Base-by-base conservation (phyloP, 2,113 vertebrate genomes). In the Piaya cayana region DNA sequence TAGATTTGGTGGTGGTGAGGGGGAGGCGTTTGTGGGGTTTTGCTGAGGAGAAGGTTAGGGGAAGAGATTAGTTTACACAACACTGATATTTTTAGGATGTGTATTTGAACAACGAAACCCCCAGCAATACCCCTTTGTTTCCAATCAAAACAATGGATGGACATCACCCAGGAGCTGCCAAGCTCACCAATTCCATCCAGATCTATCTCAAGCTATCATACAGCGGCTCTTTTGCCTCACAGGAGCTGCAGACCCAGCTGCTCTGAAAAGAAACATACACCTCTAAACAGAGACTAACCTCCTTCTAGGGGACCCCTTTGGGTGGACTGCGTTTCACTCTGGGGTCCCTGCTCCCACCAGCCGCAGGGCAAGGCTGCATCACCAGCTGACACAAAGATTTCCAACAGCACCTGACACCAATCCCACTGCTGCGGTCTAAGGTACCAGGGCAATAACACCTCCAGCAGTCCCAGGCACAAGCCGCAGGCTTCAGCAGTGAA, bases 1-100 rank as follows among this genome's bases (percentile, higher is more conserved):
- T 20, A 56, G 39, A 49, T 64, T 78, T 49, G 6, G 49, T 50
- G 19, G 49, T 6, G 26, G 49, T 14, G n/a, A 4, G 6, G 11
- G 5, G 0, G 0, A 16, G 15, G 14, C 56, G 13, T 34, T 37
- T 67, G 30, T 9, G 21, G 9, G 1, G 4, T 39, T 82, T 29
- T 7, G 3, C 3, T 1, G 8, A 6, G 34, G 8, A 27, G 7
- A 4, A 55, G 34, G 43, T 22, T 53, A 39, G 15, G 26, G 59
- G 42, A 67, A 3, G 17, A 49, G 5, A 23, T 15, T 49, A 6
- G 36, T 81, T 81, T 42, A 43, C 15, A 56, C 69, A 62, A 18
- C 10, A 9, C 0, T 16, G 29, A 3, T 25, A 12, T 82, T 85
- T 81, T 39, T 25, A 15, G 42, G 14, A 20, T n/a, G 37, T 9